Conservation (phyloP, 2,888 invertebrate genomes). For the Pseudococcus viburni region DNA sequence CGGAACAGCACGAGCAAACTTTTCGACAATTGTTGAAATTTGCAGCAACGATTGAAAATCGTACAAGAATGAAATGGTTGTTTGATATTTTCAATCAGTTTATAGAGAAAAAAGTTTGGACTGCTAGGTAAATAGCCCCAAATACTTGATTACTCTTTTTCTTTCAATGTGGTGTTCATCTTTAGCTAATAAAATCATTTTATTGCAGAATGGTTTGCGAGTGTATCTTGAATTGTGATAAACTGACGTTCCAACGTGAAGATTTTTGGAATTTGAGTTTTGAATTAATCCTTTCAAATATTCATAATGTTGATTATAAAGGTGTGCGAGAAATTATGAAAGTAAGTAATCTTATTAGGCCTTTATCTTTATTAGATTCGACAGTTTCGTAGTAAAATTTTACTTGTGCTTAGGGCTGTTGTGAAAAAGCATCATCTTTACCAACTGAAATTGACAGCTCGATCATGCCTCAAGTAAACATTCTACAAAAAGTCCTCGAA, state of each 20-base stretch:
- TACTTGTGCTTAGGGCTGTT: conserved; percentile 77
- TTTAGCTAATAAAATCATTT: conserved; percentile 69
- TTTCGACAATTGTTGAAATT: conserved; percentile 64
- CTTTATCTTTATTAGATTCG: conserved; percentile 45
- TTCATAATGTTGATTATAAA: conserved; percentile 95
- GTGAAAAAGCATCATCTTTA: conserved; percentile 89
- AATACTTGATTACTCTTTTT: background rate
- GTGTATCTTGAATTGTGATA: conserved; percentile 85
- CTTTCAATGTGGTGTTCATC: background rate
- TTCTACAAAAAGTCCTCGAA: conserved; percentile 85
- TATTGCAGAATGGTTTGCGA: conserved; percentile 85
- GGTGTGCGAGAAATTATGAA: conserved; percentile 94
- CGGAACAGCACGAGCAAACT: conserved; percentile 58
- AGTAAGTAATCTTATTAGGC: conserved; percentile 72
- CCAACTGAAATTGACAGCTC: conserved; percentile 85
- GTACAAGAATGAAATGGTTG: conserved; percentile 57
- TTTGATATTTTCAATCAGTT: conserved; percentile 63
- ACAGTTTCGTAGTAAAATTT: conserved; percentile 9
- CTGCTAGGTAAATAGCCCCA: conserved; percentile 28
- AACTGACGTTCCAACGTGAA: conserved; percentile 83
- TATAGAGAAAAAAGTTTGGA: conserved; percentile 54
- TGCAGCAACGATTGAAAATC: conserved; percentile 57
- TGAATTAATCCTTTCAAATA: conserved; percentile 84
- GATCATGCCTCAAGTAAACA: conserved; percentile 85
- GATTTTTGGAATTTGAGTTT: conserved; percentile 94